Evolutionary conservation across 2,888 invertebrate genomes (phyloP), one percentile per base, ranked within the genome.

Genomic region (Steinernema scapterisci): DNA sequence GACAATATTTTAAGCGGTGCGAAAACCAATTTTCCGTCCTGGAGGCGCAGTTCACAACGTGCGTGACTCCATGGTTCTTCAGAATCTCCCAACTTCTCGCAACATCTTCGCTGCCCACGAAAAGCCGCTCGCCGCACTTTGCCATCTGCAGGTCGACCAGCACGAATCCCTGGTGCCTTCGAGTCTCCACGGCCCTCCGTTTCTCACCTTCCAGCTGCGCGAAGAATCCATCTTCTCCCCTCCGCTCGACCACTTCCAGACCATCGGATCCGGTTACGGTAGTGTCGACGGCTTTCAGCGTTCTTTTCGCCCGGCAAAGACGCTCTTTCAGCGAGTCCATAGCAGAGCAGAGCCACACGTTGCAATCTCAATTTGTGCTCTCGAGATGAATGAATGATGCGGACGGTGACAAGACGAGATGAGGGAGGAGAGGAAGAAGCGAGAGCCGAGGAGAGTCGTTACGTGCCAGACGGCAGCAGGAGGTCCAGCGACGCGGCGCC

Each of bases 31-130:
- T 88, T 13, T 81, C 78, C 1, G 89, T 85, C 48, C 85, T 85
- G 7, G 87, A 85, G 2, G 89, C 89, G 6, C 88, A 84, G 77
- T 89, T 89, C 7, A 89, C 81, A 27, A 89, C 87, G 79, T 89
- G 89, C 1, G 89, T 89, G 52, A 89, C 88, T 21, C 82, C 80
- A 76, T 87, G 77, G 19, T 82, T 75, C 54, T 82, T 73, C 23
- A 89, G 83, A 1, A 88, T 76, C 0, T 83, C 81, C 19, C 85
- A 75, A 63, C 89, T 87, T 9, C 86, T 85, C 0, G 89, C 89
- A 3, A 88, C 89, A 81, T 89, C 89, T 80, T 89, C 89, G 27
- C 89, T 88, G 9, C 63, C 63, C 16, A 31, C 63, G 63, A 31
- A 63, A 31, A 52, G 52, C 21, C 52, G 52, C 52, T 63, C 31